Base-by-base conservation (phyloP, 2,797 vertebrate genomes). In the Todus mexicanus region DNA sequence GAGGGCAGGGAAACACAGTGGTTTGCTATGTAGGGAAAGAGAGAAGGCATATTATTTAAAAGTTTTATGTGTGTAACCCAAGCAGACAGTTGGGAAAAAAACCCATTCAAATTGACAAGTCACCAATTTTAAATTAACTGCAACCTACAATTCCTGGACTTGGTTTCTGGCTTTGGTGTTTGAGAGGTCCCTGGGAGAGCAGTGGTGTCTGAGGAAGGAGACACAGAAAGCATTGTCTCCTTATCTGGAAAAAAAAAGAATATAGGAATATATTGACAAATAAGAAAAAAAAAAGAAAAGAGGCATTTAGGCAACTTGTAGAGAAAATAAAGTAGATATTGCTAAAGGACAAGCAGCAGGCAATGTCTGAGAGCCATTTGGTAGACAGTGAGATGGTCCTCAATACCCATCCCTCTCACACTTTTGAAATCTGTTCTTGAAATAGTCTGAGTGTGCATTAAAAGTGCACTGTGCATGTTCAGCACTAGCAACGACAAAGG, bases 71-170 rank as follows among this genome's bases (percentile, higher is more conserved):
- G 42, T 95, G 79, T 93, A 96, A 96, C 84, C 65, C 86, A 95
- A 95, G 93, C 71, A 94, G 95, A 90, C 65, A 93, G 91, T 84
- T 91, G 96, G 94, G 88, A 96, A 96, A 96, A 93, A 86, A 72
- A 95, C 85, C 87, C 88, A 88, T 92, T 94, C 93, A 89, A 94
- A 92, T 84, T 86, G 94, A 95, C 93, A 93, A 93, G 74, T 94
- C 84, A 94, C 77, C 87, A 93, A 37, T 95, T 94, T 93, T 89
- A 95, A 86, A 90, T 88, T 81, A 94, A 92, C 86, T 95, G 93
- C 82, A 93, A 66, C 82, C 88, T 92, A 80, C 61, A 78, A 38
- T 63, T 90, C 79, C 71, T 90, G 65, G 87, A 14, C 60, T 90
- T 69, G 68, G 61, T 86, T 95, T 94, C 84, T 93, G 84, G 77